Evolutionary conservation across 2,113 vertebrate genomes (phyloP).

Genomic region (Varanus salvator): DNA sequence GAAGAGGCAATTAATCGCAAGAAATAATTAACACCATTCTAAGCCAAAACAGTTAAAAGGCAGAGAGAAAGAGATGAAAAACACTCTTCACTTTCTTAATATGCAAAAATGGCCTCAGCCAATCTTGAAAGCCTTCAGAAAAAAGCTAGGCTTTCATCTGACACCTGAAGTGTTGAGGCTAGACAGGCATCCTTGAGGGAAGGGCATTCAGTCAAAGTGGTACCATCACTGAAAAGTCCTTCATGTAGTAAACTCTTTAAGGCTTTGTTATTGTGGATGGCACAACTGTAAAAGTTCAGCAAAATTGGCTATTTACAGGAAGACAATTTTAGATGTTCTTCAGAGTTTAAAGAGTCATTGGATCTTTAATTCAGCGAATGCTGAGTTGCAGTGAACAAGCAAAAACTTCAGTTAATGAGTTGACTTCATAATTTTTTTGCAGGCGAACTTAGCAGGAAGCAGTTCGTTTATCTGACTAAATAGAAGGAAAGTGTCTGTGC

Average conservation of each 20-base stretch:
- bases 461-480: background rate
- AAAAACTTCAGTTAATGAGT: background rate
- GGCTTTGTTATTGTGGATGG: background rate
- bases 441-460: background rate
- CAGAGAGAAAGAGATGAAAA: background rate
- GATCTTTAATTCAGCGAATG: background rate
- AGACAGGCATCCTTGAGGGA: background rate
- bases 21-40: background rate
- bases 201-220: background rate
- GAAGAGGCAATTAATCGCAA: background rate
- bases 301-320: background rate
- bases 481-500: background rate
- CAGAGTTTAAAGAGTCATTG: background rate
- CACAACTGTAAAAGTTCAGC: background rate
- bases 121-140: background rate
- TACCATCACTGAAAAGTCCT: background rate
- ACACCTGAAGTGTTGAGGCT: background rate
- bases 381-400: background rate
- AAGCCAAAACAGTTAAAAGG: background rate
- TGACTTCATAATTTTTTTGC: background rate
- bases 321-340: background rate
- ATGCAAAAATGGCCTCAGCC: background rate
- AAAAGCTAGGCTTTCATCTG: background rate
- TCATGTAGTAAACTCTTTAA: background rate
- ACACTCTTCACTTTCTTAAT: background rate